Base-by-base conservation (phyloP, 2,888 invertebrate species). In the Hypselothyrea guttata region DNA sequence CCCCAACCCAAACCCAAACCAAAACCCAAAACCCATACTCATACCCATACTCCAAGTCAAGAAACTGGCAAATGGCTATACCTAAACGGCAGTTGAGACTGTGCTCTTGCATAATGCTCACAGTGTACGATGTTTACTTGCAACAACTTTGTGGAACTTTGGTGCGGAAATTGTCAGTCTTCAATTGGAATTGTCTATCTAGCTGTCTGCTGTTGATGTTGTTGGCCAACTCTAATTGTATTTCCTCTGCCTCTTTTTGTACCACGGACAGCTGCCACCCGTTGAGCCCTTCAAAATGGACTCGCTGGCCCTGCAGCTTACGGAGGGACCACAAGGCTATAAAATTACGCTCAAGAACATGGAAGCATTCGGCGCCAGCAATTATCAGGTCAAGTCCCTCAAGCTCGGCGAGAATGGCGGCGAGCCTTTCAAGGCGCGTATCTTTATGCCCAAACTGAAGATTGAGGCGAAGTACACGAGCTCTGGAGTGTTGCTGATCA, bases 401-500 rank as follows among this genome's bases (percentile, higher is more conserved):
- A 92, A 91, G 74, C 87, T 93, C 52, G 91, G 91, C 64, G 91
- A 92, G 70, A 91, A 92, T 30, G 69, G 69, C 62, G 92, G 91
- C n/a, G 91, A 92, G 83, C 93, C 94, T 30, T 94, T 94, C 86
- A 92, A 93, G 88, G 93, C 93, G 0, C 90, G 91, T 71, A 91
- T 94, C 46, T 89, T 91, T 55, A 93, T 94, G 88, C 94, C 94
- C n/a, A 91, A 91, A 65, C 89, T 94, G 79, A 91, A 91, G 77
- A 93, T 94, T 71, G 92, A 92, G 77, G 92, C 94, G 4, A 91
- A 92, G 75, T 94, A 94, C 85, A 92, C 92, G 9, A 94, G 94
- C 78, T 92, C 93, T 49, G 94, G 94, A 0, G 92, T 94, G 2
- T 88, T 94, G 37, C 91, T 94, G 60, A 94, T 94, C 61, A 91